phyloP scores from a whole-genome alignment of 2,797 vertebrate species.

The Clarias pachynema region DNA sequence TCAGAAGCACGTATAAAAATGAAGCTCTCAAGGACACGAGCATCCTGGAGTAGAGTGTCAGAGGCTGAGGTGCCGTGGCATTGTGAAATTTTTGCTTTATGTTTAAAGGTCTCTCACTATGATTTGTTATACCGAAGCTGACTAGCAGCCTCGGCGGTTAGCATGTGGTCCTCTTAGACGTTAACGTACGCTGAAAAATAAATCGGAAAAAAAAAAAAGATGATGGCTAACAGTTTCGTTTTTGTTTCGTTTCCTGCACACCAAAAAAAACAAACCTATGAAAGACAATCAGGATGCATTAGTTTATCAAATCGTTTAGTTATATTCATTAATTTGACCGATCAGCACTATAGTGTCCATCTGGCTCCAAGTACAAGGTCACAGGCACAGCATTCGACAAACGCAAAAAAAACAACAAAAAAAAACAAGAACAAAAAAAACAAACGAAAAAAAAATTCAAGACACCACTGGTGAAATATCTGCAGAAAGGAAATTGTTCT shows the following conservation, averaged over 20 bases:
- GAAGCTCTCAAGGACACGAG: constrained; percentile 69
- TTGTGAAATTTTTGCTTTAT: constrained; percentile 60
- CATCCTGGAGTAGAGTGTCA: constrained; percentile 63
- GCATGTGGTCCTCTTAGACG: constrained; percentile 10
- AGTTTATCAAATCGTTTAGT: constrained; percentile 44
- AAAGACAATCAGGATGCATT: constrained; percentile 41
- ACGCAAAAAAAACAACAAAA: constrained; percentile 77
- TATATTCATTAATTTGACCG: constrained; percentile 28
- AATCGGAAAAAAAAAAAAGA: not conserved
- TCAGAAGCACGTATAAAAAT: constrained; percentile 76
- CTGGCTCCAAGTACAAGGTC: constrained; percentile 75
- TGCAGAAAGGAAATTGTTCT: constrained; percentile 68
- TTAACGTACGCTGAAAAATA: constrained; percentile 7
- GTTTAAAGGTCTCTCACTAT: constrained; percentile 51
- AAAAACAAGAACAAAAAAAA: constrained; percentile 78
- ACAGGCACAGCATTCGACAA: constrained; percentile 77
- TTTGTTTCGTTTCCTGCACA: constrained; percentile 13
- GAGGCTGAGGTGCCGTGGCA: constrained; percentile 68
- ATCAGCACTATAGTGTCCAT: constrained; percentile 56
- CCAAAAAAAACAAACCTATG: constrained; percentile 18
- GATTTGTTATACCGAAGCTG: constrained; percentile 29
- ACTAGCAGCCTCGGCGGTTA: constrained; percentile 24
- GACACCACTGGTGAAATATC: constrained; percentile 82
- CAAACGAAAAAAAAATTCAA: constrained; percentile 80
- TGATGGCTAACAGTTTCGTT: not conserved